A percentile compares a stretch with the other conserved stretches of the same genome.
Evolutionary conservation across 2,888 invertebrate species (phyloP).

Genomic region (Ichneumoninae sp.): DNA sequence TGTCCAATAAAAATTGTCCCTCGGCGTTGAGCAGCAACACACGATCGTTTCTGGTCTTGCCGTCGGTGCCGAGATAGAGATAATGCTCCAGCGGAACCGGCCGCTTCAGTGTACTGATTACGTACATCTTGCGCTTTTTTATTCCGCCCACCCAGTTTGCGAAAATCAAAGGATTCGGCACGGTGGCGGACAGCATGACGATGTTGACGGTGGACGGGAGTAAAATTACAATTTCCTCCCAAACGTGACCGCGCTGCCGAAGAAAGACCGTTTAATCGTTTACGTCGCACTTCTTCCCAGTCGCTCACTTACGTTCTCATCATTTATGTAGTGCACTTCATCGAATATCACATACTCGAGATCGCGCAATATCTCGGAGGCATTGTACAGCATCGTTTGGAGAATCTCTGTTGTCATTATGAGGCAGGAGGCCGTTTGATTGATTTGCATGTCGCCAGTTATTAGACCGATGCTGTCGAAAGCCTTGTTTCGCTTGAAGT

Average conservation of each 20-base stretch:
- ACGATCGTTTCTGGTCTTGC: slow-evolving; percentile 90
- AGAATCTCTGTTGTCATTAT: slow-evolving; percentile 99
- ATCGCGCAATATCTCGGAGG: slow-evolving; percentile 96
- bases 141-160: slow-evolving; percentile 97
- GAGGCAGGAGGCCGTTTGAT: slow-evolving; percentile 96
- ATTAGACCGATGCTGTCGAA: slow-evolving; percentile 97
- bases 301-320: slow-evolving; percentile 89
- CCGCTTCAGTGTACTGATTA: slow-evolving; percentile 96
- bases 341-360: slow-evolving; percentile 99
- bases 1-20: slow-evolving; percentile 89
- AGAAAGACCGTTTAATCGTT: slow-evolving; percentile 16
- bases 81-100: slow-evolving; percentile 98
- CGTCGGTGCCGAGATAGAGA: slow-evolving; percentile 93
- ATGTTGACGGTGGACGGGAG: slow-evolving; percentile 97
- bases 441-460: slow-evolving; percentile 98
- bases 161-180: slow-evolving; percentile 98
- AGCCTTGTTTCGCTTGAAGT: slow-evolving; percentile 91
- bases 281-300: not conserved
- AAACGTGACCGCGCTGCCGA: slow-evolving; percentile 95
- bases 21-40: slow-evolving; percentile 93
- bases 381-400: slow-evolving; percentile 98
- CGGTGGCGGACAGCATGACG: slow-evolving; percentile 98
- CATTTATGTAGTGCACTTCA: slow-evolving; percentile 99
- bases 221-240: slow-evolving; percentile 99
- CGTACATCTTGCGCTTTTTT: slow-evolving; percentile 94